Conservation (phyloP, 2,113 vertebrate genomes). For the Megalops atlanticus region DNA sequence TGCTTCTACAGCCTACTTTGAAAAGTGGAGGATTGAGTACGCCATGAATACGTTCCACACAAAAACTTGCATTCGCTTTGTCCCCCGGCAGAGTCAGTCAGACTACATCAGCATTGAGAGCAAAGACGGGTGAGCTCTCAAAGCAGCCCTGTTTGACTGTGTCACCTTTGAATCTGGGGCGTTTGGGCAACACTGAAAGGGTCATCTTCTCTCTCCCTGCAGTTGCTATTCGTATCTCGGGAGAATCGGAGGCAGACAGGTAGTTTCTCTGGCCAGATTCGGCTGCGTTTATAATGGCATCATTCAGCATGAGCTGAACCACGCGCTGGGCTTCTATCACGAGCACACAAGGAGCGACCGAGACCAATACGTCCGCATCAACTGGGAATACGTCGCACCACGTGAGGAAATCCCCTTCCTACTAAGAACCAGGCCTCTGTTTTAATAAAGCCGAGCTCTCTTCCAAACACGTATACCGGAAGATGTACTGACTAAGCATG, state of each 20-base stretch:
- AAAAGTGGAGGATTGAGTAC: conserved; percentile 26
- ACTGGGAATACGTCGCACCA: conserved; percentile 43
- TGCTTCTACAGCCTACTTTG: conserved; percentile 29
- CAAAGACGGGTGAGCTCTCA: conserved; percentile 37
- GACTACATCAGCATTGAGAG: conserved; percentile 49
- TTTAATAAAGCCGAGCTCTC: background rate
- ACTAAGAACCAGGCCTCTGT: background rate
- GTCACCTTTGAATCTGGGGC: background rate
- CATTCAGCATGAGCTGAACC: conserved; percentile 52
- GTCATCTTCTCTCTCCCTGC: background rate
- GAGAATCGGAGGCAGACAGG: conserved; percentile 43
- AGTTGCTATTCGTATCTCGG: conserved; percentile 57
- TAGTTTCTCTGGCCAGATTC: conserved; percentile 38
- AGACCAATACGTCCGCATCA: conserved; percentile 48
- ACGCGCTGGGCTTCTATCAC: conserved; percentile 56
- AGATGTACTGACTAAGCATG: background rate
- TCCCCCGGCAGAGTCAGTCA: conserved; percentile 27
- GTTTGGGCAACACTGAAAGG: background rate
- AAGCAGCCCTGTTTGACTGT: too few relatives aligned
- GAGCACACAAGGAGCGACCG: conserved; percentile 57
- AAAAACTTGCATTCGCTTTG: conserved; percentile 47
- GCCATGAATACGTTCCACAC: conserved; percentile 40
- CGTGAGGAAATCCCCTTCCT: conserved; percentile 20
- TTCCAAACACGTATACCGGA: background rate
- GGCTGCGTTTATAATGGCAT: conserved; percentile 45